Base-by-base conservation (phyloP, 2,797 vertebrate species). In the Mormyrops boulengeri region DNA sequence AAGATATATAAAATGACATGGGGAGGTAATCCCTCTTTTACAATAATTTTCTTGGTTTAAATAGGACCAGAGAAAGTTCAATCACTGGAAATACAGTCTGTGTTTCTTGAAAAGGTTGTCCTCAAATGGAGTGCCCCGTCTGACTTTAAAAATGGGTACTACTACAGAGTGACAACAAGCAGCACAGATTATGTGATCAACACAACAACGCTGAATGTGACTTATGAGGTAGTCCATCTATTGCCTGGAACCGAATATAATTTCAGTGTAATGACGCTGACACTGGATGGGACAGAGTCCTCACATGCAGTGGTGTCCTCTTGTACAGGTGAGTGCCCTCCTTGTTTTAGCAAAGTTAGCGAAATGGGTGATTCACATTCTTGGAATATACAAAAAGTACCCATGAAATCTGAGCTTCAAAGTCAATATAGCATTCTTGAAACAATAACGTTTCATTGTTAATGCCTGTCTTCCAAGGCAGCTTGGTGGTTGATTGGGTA, bases 301-400 rank as follows among this genome's bases (percentile, higher is more conserved):
- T 87, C 26, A 34, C 55, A 50, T 30, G 30, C 49, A 34, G 9
- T 11, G 34, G 8, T 86, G 50, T 38, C 44, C 11, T 11, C 2
- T 4, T 89, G 89, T 41, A 89, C 84, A 87, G 73, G 89, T 89
- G 84, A 86, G 82, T 14, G 3, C 47, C 69, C 17, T 19, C 9
- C 7, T 62, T 49, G 38, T 22, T 66, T 88, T 88, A n/a, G 38
- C 57, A 47, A 44, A 87, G 8, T 41, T 88, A 26, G n/a, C 4
- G 22, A 85, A 85, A 47, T 85, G 82, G 11, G 3, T 85, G 47
- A 47, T 84, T 84, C 8, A 84, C 41, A 84, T 49, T 47, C 41
- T 84, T 8, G n/a, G 73, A 14, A 84, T 22, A 47, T 6, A 85
- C 11, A 22, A 22, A 11, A 84, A 22, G 19, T 47, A 26, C 22